phyloP scores from a whole-genome alignment of 2,797 vertebrate species.

The Aselliscus stoliczkanus region DNA sequence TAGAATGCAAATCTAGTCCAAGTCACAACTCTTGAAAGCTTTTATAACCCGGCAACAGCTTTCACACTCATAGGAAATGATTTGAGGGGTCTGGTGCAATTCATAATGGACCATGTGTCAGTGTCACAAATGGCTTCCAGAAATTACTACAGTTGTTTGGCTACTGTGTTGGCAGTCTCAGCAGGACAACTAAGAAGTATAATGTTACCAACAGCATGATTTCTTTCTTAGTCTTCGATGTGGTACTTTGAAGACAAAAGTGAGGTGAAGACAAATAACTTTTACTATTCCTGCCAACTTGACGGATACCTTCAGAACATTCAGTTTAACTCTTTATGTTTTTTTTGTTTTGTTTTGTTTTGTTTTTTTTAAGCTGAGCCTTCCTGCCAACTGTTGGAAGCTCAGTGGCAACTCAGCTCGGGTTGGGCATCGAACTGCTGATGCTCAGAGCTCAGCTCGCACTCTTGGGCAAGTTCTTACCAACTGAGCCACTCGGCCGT shows the following conservation, averaged over 20 bases:
- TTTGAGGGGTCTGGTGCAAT: slow-evolving; percentile 19
- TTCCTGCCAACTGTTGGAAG: no score
- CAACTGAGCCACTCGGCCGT: no score
- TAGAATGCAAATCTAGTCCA: slow-evolving; percentile 23
- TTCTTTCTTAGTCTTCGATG: slow-evolving; percentile 30
- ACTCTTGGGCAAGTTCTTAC: no score
- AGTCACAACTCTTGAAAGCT: background rate
- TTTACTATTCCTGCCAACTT: slow-evolving; percentile 1
- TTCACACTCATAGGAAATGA: background rate
- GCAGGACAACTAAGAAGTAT: slow-evolving; percentile 28
- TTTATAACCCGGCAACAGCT: background rate
- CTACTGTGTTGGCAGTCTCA: slow-evolving; percentile 48
- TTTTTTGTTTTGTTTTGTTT: no score
- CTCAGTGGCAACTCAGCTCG: no score
- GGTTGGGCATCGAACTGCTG: no score
- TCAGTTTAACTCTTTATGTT: slow-evolving; percentile 21
- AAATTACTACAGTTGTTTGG: slow-evolving; percentile 43
- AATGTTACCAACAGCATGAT: slow-evolving; percentile 15
- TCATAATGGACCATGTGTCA: slow-evolving; percentile 25
- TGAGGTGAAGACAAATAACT: background rate
- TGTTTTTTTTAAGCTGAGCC: no score
- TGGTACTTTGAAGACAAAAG: slow-evolving; percentile 30
- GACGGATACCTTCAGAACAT: background rate
- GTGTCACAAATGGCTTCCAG: slow-evolving; percentile 53
- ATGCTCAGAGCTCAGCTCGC: no score